phyloP scores from a whole-genome alignment of 1,140 invertebrate genomes.

The Trichonephila clavipes region DNA sequence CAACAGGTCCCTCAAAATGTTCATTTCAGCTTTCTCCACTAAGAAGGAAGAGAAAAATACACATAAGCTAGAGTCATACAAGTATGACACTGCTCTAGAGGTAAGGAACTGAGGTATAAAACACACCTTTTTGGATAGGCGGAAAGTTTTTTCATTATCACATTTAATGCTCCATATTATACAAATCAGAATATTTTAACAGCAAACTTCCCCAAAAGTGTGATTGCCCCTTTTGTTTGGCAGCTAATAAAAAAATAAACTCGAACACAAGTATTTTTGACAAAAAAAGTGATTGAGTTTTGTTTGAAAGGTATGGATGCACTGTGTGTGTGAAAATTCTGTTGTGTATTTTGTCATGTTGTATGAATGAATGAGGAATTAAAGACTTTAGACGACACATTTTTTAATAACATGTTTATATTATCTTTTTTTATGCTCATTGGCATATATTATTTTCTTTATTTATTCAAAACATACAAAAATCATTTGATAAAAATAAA shows the following conservation, averaged over 20 bases:
- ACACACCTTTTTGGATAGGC: slow-evolving; percentile 25
- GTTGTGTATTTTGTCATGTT: slow-evolving; percentile 4
- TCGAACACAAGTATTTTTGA: background rate
- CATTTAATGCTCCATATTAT: no score
- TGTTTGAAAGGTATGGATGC: no score
- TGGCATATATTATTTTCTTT: no score
- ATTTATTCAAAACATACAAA: slow-evolving; percentile 25
- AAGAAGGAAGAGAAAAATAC: slow-evolving; percentile 55
- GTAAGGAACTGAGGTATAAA: background rate
- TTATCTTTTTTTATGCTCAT: background rate
- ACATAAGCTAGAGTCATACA: slow-evolving; percentile 40
- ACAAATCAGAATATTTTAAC: no score
- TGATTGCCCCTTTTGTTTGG: background rate
- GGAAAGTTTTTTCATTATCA: background rate
- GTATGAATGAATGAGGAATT: background rate
- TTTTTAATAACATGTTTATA: slow-evolving; percentile 28
- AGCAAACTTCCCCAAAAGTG: background rate
- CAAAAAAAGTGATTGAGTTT: background rate
- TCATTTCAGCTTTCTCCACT: slow-evolving; percentile 45
- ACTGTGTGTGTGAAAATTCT: background rate
- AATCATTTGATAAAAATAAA: background rate
- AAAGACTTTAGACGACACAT: slow-evolving; percentile 47
- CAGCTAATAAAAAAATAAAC: background rate
- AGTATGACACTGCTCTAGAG: slow-evolving; percentile 21
- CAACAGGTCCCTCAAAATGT: slow-evolving; percentile 56